Conservation (phyloP, 1,140 invertebrate genomes). For the Globodera ellingtonae region DNA sequence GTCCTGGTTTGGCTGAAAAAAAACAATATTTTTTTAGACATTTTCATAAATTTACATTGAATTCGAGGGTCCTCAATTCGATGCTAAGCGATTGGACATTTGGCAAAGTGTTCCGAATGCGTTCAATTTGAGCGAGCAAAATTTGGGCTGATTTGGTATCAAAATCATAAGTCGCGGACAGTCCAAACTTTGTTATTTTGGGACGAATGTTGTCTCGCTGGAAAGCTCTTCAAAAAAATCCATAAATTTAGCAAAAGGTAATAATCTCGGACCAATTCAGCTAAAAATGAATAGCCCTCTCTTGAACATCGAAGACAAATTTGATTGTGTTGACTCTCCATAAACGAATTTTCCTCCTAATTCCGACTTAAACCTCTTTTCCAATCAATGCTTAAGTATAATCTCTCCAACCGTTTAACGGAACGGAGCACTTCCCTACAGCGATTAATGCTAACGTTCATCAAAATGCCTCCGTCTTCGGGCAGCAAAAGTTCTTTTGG, state of each 20-base stretch:
- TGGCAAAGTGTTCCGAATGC: conserved; percentile 8
- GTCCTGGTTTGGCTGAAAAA: conserved; percentile 3
- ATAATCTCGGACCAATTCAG: not conserved
- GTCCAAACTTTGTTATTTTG: not conserved
- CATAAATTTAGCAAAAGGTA: not conserved
- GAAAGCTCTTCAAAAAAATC: not conserved
- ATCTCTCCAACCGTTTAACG: not conserved
- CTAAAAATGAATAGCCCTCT: too few species aligned
- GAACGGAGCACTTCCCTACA: not conserved
- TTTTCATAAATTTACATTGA: not conserved
- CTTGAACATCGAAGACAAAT: too few species aligned
- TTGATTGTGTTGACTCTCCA: too few species aligned
- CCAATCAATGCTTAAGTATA: too few species aligned
- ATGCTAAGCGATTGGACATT: not conserved
- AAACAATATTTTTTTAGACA: not conserved
- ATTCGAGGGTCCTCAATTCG: not conserved
- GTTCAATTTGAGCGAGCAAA: conserved; percentile 10
- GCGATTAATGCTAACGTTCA: not conserved
- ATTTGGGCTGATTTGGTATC: not conserved
- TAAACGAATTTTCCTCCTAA: too few species aligned
- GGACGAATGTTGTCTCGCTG: not conserved
- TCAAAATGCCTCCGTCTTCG: not conserved
- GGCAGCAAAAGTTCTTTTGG: conserved; percentile 2
- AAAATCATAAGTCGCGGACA: not conserved
- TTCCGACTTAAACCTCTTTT: too few species aligned